phyloP scores from a whole-genome alignment of 2,113 vertebrate genomes.

The Paraplagusia blochii region DNA sequence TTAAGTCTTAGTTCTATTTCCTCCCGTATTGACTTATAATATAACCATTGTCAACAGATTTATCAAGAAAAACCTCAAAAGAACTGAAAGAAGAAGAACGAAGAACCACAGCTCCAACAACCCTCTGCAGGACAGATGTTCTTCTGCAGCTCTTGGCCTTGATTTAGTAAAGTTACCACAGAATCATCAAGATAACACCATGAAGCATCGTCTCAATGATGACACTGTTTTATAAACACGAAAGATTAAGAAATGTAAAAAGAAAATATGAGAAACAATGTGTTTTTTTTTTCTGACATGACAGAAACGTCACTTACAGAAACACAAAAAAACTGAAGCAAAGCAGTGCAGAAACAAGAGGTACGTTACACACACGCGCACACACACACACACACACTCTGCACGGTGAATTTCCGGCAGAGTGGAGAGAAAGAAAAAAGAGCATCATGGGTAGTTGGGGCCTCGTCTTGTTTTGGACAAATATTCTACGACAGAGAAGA shows the following conservation, averaged over 20 bases:
- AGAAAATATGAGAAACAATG: too few species aligned
- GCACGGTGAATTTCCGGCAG: constrained; percentile 51
- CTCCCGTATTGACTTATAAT: too few species aligned
- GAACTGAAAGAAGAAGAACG: too few species aligned
- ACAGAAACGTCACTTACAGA: background rate
- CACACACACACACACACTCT: background rate
- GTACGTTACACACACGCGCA: constrained; percentile 25
- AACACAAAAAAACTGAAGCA: constrained; percentile 29
- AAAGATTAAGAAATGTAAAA: too few species aligned
- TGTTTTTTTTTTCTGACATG: background rate
- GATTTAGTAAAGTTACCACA: constrained; percentile 9
- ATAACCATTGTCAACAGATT: too few species aligned
- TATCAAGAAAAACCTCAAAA: too few species aligned
- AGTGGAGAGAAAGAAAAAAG: constrained; percentile 27
- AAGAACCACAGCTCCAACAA: too few species aligned
- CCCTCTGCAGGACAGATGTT: constrained; percentile 22
- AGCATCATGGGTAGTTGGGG: constrained; percentile 52
- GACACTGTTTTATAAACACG: too few species aligned
- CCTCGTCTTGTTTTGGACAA: constrained; percentile 44
- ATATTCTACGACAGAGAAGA: constrained; percentile 46
- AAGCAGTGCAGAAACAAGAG: constrained; percentile 50
- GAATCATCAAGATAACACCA: background rate
- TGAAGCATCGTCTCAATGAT: background rate
- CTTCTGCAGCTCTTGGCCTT: constrained; percentile 24
- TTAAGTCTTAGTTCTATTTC: too few species aligned